Evolutionary conservation across 2,797 vertebrate genomes (phyloP), one percentile per base, ranked within the genome.

Genomic region (Eulemur mongoz): DNA sequence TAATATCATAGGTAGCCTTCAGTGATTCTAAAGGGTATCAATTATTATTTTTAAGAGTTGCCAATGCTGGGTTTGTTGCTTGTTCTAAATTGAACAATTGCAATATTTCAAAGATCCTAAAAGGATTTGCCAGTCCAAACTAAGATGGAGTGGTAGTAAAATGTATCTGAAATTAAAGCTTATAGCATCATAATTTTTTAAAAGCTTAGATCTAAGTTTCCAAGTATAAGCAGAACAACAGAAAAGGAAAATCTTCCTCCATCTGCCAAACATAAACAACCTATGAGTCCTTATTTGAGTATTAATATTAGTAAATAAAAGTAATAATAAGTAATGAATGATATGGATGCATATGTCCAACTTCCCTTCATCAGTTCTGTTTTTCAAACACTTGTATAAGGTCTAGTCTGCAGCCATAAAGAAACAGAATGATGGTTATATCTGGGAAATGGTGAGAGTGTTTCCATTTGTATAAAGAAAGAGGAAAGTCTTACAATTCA

Each of bases 1-100:
- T 59, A 79, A 81, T 95, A 57, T 76, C 67, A 92, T 54, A 95
- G 78, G 8, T 82, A 70, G 27, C 45, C 82, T 97, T 94, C 57
- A 93, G 45, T 97, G 91, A 76, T 93, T 96, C 27, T 96, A 96
- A 96, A 59, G 97, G 3, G 3, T 90, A 97, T 95, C 73, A 97
- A 91, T 96, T 97, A 82, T 7, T 78, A 83, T 96, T 97, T 95
- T 92, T 70, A 54, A 32, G 4, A 72, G 35, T 38, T 67, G 13
- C 67, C 96, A 7, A 86, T 79, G 23, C 72, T 80, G 13, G 25
- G 70, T 75, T 97, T 97, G 59, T 89, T 93, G 25, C 65, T 35
- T 82, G 91, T 96, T 94, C 93, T 78, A 89, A 91, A 45, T 27
- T 73, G 5, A 67, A 90, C 91, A 96, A 63, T 96, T 97, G 73